Evolutionary conservation across 2,113 vertebrate species (phyloP).

Genomic region (Noctilio leporinus): DNA sequence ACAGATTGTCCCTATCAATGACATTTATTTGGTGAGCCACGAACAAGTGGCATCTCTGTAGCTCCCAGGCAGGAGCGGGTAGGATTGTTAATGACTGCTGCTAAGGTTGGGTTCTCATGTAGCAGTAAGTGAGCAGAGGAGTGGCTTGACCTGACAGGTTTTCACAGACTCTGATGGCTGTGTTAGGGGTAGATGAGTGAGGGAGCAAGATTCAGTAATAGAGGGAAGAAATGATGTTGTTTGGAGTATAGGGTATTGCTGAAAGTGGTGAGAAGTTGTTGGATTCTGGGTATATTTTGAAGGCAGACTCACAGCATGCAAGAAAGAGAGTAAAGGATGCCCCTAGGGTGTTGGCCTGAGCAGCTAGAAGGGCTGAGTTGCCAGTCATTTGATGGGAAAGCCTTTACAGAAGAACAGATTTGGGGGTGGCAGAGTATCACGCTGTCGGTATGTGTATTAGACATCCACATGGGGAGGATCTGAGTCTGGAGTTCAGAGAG

Average conservation of each 20-base stretch:
- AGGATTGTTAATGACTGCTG: not conserved
- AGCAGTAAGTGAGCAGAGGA: not conserved
- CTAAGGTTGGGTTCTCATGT: not conserved
- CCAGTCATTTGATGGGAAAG: not conserved
- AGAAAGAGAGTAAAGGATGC: not conserved
- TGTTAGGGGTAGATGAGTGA: not conserved
- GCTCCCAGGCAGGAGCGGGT: not conserved
- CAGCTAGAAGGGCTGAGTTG: not conserved
- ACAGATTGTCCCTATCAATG: slow-evolving; percentile 26
- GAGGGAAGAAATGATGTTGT: not conserved
- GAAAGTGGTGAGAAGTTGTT: not conserved
- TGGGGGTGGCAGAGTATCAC: not conserved
- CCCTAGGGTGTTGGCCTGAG: not conserved
- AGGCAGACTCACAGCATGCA: not conserved
- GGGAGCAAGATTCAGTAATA: not conserved
- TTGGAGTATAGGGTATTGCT: not conserved
- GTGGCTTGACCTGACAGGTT: not conserved
- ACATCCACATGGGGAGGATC: not conserved
- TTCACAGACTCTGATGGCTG: not conserved
- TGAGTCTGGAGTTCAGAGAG: not conserved
- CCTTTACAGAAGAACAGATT: not conserved
- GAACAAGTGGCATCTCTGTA: not conserved
- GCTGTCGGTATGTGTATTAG: not conserved
- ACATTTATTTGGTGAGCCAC: slow-evolving; percentile 1
- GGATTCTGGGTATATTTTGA: not conserved